Evolutionary conservation across 1,140 invertebrate species (phyloP), one percentile per base, ranked within the genome.

Genomic region (Saccostrea cuccullata): DNA sequence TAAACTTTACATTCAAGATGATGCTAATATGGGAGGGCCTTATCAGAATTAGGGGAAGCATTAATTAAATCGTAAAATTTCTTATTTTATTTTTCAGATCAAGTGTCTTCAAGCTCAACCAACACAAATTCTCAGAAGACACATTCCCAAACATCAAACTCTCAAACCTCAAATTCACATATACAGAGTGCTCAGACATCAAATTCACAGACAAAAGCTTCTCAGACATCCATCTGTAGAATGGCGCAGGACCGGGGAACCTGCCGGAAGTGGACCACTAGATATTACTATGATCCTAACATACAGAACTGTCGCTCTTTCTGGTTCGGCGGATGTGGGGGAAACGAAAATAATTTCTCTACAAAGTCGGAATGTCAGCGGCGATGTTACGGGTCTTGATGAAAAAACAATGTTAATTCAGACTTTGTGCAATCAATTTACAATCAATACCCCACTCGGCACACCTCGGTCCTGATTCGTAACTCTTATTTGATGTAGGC

Each of bases 351-450:
- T 11, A 84, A 84, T 23, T 84, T 84, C 82, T 96, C 96, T 60
- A 97, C 96, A 12, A 96, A 97, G 93, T 97, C 98, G 84, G 97
- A 98, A 90, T 99, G 99, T 93, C n/a, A 55, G 30, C 20, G 47
- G 20, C 11, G 15, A 20, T 84, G 82, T 20, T 77, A 77, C 70
- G 70, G 70, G 23, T 77, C 70, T 15, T 36, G 70, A 77, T 77
- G 26, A 77, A 20, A 20, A 20, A 2, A 20, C 58, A 5, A 20
- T 20, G 47, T 47, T 47, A 47, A 47, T 2, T 47, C 47, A 47
- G 47, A 47, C 47, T 47, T 47, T 47, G 47, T 47, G 47, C 47
- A 47, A 47, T 47, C 47, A 47, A 47, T 47, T 47, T 47, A 47
- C 47, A 47, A 47, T 47, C 47, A 47, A 47, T 47, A 47, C 5